Percentiles rank a stretch among this genome's conserved stretches.
Evolutionary conservation across 2,888 invertebrate species (phyloP).

Genomic region (Cheilosia soror): DNA sequence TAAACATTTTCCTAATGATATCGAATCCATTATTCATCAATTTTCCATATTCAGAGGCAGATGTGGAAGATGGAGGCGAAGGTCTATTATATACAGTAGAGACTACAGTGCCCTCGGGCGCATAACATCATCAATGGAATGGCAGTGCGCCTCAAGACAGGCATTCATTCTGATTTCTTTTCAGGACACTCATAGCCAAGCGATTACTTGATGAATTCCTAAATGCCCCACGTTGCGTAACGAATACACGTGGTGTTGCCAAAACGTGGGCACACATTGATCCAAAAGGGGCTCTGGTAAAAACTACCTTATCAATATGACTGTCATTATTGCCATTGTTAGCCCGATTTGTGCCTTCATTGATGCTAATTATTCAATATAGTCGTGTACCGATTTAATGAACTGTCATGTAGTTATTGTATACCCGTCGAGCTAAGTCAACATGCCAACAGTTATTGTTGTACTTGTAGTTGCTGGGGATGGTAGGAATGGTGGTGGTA

Average conservation of each 20-base stretch:
- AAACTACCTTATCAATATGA: slow-evolving; percentile 1
- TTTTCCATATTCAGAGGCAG: slow-evolving; percentile 72
- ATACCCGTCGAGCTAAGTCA: slow-evolving; percentile 12
- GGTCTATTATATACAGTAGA: background rate
- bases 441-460: background rate
- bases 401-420: slow-evolving; percentile 57
- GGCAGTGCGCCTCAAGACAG: slow-evolving; percentile 27
- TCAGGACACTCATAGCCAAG: background rate
- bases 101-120: slow-evolving; percentile 36
- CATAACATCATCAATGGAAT: slow-evolving; percentile 38
- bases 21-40: slow-evolving; percentile 79
- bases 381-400: slow-evolving; percentile 60
- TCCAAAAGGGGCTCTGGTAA: slow-evolving; percentile 18
- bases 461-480: background rate
- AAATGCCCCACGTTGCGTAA: slow-evolving; percentile 62
- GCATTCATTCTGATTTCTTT: slow-evolving; percentile 35
- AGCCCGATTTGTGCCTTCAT: slow-evolving; percentile 1
- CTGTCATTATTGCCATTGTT: background rate
- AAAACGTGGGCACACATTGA: slow-evolving; percentile 48
- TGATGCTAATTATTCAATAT: slow-evolving; percentile 62
- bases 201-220: slow-evolving; percentile 58
- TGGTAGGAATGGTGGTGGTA: background rate
- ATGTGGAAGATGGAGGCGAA: slow-evolving; percentile 29
- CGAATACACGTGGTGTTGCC: slow-evolving; percentile 33
- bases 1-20: slow-evolving; percentile 78